Conservation (phyloP, 2,113 vertebrate species). For the Pteronura brasiliensis region DNA sequence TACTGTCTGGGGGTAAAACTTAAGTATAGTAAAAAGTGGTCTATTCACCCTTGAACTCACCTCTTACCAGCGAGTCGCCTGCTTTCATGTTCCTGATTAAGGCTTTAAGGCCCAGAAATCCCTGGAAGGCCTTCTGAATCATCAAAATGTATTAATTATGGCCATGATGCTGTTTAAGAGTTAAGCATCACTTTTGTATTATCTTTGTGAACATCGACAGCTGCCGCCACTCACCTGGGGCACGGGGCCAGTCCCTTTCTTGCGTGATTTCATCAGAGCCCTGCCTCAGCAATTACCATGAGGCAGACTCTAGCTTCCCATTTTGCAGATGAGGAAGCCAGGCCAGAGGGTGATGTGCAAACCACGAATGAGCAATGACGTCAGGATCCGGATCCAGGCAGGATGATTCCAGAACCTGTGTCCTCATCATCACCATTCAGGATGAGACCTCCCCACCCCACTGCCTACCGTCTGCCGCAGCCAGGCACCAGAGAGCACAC, state of each 20-base stretch:
- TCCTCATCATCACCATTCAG: fast-evolving
- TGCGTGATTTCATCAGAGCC: not conserved
- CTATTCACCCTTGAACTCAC: not conserved
- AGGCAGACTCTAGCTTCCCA: not conserved
- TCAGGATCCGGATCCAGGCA: not conserved
- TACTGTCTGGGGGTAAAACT: not conserved
- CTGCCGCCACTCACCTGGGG: not conserved
- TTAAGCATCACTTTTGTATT: not conserved
- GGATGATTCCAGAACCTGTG: not conserved
- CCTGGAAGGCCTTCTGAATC: not conserved
- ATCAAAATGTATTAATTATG: not conserved
- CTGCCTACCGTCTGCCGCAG: not conserved
- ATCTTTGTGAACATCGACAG: not conserved
- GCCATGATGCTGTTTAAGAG: not conserved
- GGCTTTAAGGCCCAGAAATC: not conserved
- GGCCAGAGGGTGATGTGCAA: not conserved
- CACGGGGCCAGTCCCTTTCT: not conserved
- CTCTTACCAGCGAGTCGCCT: not conserved
- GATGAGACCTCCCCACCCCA: not conserved
- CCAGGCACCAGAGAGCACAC: not conserved
- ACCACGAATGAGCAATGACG: not conserved
- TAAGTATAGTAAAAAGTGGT: not conserved
- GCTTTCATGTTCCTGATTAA: not conserved
- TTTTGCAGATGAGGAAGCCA: not conserved
- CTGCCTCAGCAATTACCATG: not conserved